These are phyloP conservation scores for Meteorus colon DNA, from an alignment of 2,888 invertebrate species.

Conservation along the genomic window DNA sequence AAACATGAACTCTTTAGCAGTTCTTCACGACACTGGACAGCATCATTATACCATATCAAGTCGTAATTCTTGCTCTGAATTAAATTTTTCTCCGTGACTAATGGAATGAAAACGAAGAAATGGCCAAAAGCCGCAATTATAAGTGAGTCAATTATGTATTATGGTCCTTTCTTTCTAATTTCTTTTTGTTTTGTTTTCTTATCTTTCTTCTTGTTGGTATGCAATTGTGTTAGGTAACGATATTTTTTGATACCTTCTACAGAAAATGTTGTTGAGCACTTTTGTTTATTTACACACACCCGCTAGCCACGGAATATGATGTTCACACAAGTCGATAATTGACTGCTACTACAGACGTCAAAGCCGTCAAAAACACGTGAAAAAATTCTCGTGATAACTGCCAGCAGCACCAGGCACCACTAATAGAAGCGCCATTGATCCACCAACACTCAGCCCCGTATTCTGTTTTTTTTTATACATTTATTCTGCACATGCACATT, in stretches of 20 bases:
- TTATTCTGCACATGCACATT: background rate
- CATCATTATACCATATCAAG: background rate
- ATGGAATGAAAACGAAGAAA: background rate
- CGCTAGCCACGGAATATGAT: background rate
- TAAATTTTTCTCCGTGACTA: background rate
- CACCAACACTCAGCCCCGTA: slow-evolving; percentile 11
- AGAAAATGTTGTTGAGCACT: no score
- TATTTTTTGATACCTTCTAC: background rate
- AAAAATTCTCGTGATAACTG: background rate
- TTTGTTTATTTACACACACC: no score
- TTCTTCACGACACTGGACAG: background rate
- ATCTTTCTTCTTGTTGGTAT: background rate
- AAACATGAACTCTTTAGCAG: background rate
- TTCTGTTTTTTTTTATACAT: background rate
- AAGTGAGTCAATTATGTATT: background rate
- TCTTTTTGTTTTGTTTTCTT: background rate
- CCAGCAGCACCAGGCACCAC: background rate
- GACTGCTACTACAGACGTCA: background rate
- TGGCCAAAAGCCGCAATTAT: background rate
- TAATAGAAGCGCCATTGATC: slow-evolving; percentile 18
- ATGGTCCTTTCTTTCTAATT: background rate
- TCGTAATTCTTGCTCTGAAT: background rate
- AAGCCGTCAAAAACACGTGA: background rate
- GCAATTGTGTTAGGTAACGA: background rate
- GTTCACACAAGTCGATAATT: background rate